Base-by-base conservation (phyloP, 2,888 invertebrate species). In the Cabera pusaria region DNA sequence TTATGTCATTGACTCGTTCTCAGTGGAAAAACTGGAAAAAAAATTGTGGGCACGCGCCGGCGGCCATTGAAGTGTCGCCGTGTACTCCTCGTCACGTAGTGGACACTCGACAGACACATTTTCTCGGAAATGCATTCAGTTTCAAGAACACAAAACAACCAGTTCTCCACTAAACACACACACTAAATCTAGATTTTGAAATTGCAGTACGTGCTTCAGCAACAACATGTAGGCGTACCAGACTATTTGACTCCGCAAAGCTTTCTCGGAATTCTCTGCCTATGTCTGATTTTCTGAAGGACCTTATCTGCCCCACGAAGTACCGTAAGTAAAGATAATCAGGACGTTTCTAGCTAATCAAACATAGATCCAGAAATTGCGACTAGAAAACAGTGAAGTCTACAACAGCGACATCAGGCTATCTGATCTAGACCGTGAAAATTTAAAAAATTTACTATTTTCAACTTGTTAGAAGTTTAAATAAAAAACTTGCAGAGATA, bases 161-260 rank as follows among this genome's bases (percentile, higher is more conserved):
- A 64, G 63, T 72, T 72, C 65, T 58, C 64, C 64, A 62, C 67
- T 67, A n/a, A n/a, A n/a, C n/a, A n/a, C n/a, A n/a, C n/a, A n/a
- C n/a, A n/a, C n/a, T n/a, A 72, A 72, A 83, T 82, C 82, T 82
- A 78, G 74, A 78, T 74, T 72, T 72, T 64, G 68, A 70, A 70
- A 70, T 75, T 66, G 70, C 72, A 62, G 78, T 78, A 83, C 79
- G 83, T 82, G 78, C 70, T 66, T 64, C 56, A 55, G 53, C 56
- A 48, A 52, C 52, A 44, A 37, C 55, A 63, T 63, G 75, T 76
- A 65, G 77, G 75, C 65, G 66, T 69, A 58, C 45, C 43, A 39
- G 25, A 56, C 60, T 56, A 61, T 54, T 59, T 58, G 57, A 63
- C 62, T 59, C 35, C 55, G 51, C 51, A 56, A 44, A 44, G 58